phyloP scores from a whole-genome alignment of 2,113 vertebrate species.

The Macrotis lagotis region DNA sequence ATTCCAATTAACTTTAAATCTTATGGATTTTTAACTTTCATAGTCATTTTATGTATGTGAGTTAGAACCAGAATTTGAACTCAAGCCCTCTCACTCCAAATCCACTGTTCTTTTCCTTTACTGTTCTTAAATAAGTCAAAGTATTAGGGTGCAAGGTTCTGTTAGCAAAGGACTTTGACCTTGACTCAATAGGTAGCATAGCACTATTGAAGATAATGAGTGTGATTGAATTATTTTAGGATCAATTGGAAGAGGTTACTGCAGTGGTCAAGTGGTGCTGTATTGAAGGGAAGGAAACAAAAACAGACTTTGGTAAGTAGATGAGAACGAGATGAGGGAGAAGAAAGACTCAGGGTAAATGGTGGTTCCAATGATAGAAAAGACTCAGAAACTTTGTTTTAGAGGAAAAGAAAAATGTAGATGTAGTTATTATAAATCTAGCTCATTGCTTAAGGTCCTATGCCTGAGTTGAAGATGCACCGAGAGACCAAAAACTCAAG shows the following conservation, averaged over 20 bases:
- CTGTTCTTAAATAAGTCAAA: background rate
- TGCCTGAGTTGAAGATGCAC: background rate
- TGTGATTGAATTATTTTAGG: background rate
- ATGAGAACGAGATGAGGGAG: background rate
- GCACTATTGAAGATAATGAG: background rate
- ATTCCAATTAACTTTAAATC: no score
- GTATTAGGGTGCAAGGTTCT: background rate
- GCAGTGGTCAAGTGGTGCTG: background rate
- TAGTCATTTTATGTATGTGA: no score
- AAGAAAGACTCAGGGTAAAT: background rate
- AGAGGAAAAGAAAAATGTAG: background rate
- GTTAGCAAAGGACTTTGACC: background rate
- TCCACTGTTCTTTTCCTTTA: background rate
- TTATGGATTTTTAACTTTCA: no score
- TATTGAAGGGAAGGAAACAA: background rate
- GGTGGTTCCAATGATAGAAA: background rate
- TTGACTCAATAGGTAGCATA: background rate
- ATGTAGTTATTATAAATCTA: background rate
- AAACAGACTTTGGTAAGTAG: background rate
- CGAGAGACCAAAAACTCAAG: background rate
- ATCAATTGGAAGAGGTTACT: background rate
- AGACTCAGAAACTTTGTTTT: conserved; percentile 1
- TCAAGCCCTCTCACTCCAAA: background rate
- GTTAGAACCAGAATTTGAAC: background rate
- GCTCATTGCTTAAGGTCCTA: background rate